phyloP scores from a whole-genome alignment of 2,888 invertebrate genomes.

The Hyles lineata region DNA sequence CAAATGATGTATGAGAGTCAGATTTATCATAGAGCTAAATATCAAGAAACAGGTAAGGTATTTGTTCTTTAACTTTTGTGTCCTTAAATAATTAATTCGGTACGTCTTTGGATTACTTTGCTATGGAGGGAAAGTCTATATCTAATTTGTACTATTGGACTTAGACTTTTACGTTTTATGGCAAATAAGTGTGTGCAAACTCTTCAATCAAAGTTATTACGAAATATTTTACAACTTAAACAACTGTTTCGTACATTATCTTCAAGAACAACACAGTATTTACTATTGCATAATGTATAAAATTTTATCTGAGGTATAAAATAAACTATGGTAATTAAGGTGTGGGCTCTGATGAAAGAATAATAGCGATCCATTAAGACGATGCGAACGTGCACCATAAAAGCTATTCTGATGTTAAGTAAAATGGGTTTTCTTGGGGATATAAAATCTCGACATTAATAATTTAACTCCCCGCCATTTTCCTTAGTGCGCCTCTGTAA shows the following conservation, averaged over 20 bases:
- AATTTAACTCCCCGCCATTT: slow-evolving; percentile 6
- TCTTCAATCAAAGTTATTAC: background rate
- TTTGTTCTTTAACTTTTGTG: background rate
- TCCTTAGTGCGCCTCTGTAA: slow-evolving; percentile 6
- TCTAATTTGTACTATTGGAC: too few relatives aligned
- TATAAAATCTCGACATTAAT: background rate
- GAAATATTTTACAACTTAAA: background rate
- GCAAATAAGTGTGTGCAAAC: too few relatives aligned
- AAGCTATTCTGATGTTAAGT: slow-evolving; percentile 14
- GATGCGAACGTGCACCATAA: background rate
- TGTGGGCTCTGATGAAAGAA: slow-evolving; percentile 15
- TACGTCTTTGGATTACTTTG: too few relatives aligned
- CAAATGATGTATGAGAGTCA: too few relatives aligned
- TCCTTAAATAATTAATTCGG: background rate
- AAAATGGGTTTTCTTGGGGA: slow-evolving; percentile 16
- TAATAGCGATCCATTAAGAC: slow-evolving; percentile 20
- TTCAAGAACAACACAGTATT: background rate
- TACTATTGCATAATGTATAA: background rate
- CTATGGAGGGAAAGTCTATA: too few relatives aligned
- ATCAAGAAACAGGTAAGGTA: too few relatives aligned
- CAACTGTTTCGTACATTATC: background rate
- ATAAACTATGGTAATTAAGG: slow-evolving; percentile 12
- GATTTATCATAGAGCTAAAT: too few relatives aligned
- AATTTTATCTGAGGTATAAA: slow-evolving; percentile 2
- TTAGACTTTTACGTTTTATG: background rate